phyloP scores from a whole-genome alignment of 2,797 vertebrate species.

The Sebastes flavidus region DNA sequence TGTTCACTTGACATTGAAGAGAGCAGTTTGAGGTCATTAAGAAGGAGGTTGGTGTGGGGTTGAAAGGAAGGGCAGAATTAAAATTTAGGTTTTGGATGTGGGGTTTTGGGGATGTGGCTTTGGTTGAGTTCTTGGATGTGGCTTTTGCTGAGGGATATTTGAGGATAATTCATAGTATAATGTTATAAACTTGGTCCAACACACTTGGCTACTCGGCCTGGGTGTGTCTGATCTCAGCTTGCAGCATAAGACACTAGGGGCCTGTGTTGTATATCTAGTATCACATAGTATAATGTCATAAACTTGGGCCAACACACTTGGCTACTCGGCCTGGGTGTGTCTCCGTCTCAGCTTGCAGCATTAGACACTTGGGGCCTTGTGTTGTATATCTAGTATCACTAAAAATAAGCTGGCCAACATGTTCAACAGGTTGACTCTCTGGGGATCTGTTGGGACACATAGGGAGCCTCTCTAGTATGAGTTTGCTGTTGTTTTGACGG shows the following conservation, averaged over 20 bases:
- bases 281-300: conserved; percentile 45
- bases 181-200: conserved; percentile 41
- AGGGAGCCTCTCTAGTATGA: conserved; percentile 26
- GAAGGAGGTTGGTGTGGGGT: neutral
- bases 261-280: conserved; percentile 31
- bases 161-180: conserved; percentile 51
- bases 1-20: conserved; percentile 34
- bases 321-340: conserved; percentile 30
- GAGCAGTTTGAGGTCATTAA: conserved; percentile 10
- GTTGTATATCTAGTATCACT: no score
- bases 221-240: conserved; percentile 46
- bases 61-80: neutral
- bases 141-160: conserved; percentile 28
- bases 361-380: conserved; percentile 19
- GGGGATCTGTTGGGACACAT: conserved; percentile 28
- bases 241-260: conserved; percentile 26
- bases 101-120: conserved; percentile 8
- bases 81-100: conserved; percentile 6
- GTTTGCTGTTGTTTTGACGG: conserved; percentile 39
- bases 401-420: no score
- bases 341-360: conserved; percentile 36
- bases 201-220: conserved; percentile 44
- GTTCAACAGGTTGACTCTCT: conserved; percentile 56
- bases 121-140: no score
- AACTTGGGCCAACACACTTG: neutral